Evolutionary conservation across 2,113 vertebrate species (phyloP).

Genomic region (Cebus imitator): DNA sequence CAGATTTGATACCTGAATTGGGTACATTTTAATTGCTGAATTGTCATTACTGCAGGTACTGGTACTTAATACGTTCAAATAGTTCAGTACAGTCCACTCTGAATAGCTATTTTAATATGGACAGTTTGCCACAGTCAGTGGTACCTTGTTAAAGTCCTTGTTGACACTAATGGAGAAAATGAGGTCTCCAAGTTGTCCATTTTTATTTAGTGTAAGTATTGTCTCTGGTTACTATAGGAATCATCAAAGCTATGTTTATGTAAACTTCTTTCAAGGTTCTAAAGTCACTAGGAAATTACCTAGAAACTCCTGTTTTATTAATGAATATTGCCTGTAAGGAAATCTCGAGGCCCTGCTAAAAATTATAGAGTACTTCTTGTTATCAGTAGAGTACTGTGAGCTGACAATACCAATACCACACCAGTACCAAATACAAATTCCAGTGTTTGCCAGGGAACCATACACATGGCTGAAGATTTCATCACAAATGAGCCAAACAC

Average conservation of each 20-base stretch:
- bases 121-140: background rate
- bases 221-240: background rate
- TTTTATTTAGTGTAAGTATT: slow-evolving; percentile 17
- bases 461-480: background rate
- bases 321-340: background rate
- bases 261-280: background rate
- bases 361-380: background rate
- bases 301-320: background rate
- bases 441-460: background rate
- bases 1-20: background rate
- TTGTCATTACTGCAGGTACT: background rate
- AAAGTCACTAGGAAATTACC: background rate
- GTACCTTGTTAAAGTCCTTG: background rate
- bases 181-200: background rate
- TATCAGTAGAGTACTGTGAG: background rate
- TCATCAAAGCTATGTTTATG: background rate
- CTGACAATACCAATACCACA: background rate
- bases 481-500: background rate
- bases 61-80: background rate
- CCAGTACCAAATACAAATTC: background rate
- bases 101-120: background rate
- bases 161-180: background rate
- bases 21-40: background rate
- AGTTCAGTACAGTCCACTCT: background rate
- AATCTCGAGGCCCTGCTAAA: background rate